phyloP scores from a whole-genome alignment of 2,888 invertebrate species.

The Julus scandinavius region DNA sequence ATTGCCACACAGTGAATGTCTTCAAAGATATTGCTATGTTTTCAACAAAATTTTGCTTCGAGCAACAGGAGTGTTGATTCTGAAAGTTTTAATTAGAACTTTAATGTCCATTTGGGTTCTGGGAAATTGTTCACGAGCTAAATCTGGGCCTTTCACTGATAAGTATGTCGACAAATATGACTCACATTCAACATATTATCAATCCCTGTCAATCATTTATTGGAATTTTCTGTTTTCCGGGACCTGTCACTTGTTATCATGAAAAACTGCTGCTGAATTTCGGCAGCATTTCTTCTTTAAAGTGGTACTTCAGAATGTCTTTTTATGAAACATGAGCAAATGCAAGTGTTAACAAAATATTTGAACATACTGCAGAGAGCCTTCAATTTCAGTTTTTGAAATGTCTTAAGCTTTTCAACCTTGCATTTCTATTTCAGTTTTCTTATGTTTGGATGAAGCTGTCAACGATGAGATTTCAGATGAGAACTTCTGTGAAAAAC shows the following conservation, averaged over 20 bases:
- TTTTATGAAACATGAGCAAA: background rate
- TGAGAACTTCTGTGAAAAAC: too few relatives aligned
- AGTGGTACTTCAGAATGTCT: background rate
- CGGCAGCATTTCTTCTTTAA: background rate
- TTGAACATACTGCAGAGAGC: background rate
- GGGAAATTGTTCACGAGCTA: background rate
- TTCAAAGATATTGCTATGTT: background rate
- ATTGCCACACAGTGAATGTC: background rate
- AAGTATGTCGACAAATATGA: background rate
- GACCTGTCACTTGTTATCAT: conserved; percentile 2
- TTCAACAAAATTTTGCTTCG: background rate
- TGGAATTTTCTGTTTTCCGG: background rate
- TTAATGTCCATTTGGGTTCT: background rate
- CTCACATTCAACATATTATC: background rate
- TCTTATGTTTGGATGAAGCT: too few relatives aligned
- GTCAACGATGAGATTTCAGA: too few relatives aligned
- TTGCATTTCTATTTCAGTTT: too few relatives aligned
- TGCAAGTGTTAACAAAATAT: background rate
- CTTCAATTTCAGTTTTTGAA: background rate
- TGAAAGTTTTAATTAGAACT: background rate
- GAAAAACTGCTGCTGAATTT: background rate
- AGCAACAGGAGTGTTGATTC: background rate
- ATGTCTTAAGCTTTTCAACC: background rate
- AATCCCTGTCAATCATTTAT: conserved; percentile 23
- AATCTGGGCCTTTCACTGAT: background rate